Percentiles rank a stretch among this genome's conserved stretches.
Conservation (phyloP, 1,140 invertebrate species). For the Ceratina japonica region DNA sequence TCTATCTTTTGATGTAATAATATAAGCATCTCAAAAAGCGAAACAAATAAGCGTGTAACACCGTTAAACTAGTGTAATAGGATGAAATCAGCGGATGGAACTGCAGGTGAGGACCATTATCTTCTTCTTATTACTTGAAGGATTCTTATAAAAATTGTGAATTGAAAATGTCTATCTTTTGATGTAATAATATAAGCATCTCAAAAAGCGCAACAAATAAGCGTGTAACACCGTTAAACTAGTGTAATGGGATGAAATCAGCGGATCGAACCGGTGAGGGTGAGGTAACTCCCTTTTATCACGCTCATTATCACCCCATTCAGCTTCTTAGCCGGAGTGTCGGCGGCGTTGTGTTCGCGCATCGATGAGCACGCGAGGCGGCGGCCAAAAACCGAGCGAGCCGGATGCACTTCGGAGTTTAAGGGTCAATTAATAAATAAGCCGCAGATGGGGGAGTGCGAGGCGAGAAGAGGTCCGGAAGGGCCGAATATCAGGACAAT, state of each 20-base stretch:
- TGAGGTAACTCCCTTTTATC: conserved; percentile 28
- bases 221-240: not conserved
- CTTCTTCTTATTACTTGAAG: not conserved
- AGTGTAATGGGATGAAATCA: not conserved
- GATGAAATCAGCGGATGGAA: too few species aligned
- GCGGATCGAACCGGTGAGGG: not conserved
- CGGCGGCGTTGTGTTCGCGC: not conserved
- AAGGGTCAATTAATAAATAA: conserved; percentile 68
- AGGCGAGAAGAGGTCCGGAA: not conserved
- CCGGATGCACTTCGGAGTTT: conserved; percentile 56
- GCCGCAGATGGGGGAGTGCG: conserved; percentile 43
- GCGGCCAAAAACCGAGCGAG: conserved; percentile 14
- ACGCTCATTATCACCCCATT: conserved; percentile 41
- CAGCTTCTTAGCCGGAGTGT: conserved; percentile 1
- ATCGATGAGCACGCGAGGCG: conserved; percentile 1
- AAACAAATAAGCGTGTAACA: too few species aligned
- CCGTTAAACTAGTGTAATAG: too few species aligned
- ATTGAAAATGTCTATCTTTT: not conserved
- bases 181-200: too few species aligned
- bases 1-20: too few species aligned
- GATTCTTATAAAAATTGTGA: not conserved
- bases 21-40: too few species aligned
- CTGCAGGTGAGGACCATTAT: too few species aligned
- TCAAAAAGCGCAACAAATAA: not conserved
- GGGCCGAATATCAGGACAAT: conserved; percentile 66